A percentile compares a stretch with the other conserved stretches of the same genome.
Evolutionary conservation across 2,888 invertebrate species (phyloP).

Genomic region (Tiliacea aurago): DNA sequence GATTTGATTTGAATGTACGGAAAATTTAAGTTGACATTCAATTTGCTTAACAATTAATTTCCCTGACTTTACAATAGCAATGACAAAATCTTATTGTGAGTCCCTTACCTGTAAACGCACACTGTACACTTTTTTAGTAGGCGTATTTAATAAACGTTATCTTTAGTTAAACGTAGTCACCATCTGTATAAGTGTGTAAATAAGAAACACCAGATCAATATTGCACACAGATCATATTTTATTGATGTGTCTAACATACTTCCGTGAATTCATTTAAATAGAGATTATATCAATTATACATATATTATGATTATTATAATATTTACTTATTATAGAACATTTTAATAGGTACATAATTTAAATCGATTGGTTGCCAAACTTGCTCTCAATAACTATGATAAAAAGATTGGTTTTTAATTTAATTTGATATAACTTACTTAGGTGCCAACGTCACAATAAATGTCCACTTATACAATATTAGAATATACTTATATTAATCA

Average conservation of each 20-base stretch:
- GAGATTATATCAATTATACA: constrained; percentile 38
- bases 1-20: neutral
- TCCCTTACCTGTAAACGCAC: neutral
- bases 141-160: neutral
- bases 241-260: constrained; percentile 57
- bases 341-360: constrained; percentile 18
- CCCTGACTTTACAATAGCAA: neutral
- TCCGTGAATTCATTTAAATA: constrained; percentile 40
- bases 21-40: neutral
- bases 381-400: constrained; percentile 7
- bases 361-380: constrained; percentile 12
- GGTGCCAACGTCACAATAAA: constrained; percentile 31
- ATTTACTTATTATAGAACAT: constrained; percentile 36
- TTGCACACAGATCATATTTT: constrained; percentile 67
- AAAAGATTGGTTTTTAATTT: constrained; percentile 21
- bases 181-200: neutral
- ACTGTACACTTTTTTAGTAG: neutral
- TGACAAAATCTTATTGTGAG: neutral
- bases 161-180: neutral
- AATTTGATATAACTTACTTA: constrained; percentile 35
- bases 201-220: constrained; percentile 25
- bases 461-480: constrained; percentile 34
- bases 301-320: constrained; percentile 27
- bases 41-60: neutral
- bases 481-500: constrained; percentile 19